Base-by-base conservation (phyloP, 2,113 vertebrate species). In the Gobius niger region DNA sequence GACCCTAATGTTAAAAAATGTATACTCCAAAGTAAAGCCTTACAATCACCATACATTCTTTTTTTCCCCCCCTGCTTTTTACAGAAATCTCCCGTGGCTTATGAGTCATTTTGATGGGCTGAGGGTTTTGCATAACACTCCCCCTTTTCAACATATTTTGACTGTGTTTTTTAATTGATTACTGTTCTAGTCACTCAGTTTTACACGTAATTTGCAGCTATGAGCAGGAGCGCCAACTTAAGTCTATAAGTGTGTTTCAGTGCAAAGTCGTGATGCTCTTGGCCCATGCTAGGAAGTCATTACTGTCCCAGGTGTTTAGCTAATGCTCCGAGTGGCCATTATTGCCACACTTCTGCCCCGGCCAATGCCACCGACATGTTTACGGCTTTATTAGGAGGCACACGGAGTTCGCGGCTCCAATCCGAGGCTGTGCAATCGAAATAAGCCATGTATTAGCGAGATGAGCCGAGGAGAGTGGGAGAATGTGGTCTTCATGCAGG, bases 301-400 rank as follows among this genome's bases (percentile, higher is more conserved):
- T 82, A 85, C 82, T 76, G 83, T 80, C 75, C 80, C 78, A 85
- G 79, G 81, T 84, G 80, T 81, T 86, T 80, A 52, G 76, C 76
- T 87, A 82, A 87, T 85, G 82, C 77, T 73, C 68, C 68, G 85
- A 86, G 84, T 73, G 81, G 70, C 78, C 76, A 77, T 88, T 80
- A 86, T 77, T 64, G 70, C 72, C 50, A 47, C 69, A 47, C 75
- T 63, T 52, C 75, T 65, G 15, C 50, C 7, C 51, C 4, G 51
- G 73, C 49, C 69, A 74, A 56, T 67, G 73, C 59, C 76, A 75
- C 72, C 52, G 77, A 73, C 74, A 68, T 78, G 83, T 85, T 87
- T 86, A 87, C 83, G 80, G 87, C 75, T 85, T 89, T 82, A 84
- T 85, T 84, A 82, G 82, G 67, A 81, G 74, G 81, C 80, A 63